Conservation (phyloP, 2,113 vertebrate genomes). For the Vidua chalybeata region DNA sequence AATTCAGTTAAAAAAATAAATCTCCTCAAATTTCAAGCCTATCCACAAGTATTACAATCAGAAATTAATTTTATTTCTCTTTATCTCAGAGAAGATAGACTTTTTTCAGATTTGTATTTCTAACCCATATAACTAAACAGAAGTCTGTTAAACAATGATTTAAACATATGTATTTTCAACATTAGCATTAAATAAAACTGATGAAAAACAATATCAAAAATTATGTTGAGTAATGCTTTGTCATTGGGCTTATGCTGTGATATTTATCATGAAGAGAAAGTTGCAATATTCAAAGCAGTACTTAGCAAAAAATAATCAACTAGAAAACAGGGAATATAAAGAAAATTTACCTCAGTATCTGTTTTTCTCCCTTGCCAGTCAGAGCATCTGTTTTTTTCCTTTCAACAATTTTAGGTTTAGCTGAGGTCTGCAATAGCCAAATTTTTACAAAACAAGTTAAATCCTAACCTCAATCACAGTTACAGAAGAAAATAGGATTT, state of each 20-base stretch:
- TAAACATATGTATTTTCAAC: neutral
- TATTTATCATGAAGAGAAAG: neutral
- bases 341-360: constrained; percentile 52
- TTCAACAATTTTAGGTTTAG: constrained; percentile 37
- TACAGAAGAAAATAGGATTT: neutral
- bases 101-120: neutral
- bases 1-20: neutral
- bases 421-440: constrained; percentile 56
- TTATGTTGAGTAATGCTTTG: neutral
- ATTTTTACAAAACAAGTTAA: constrained; percentile 26
- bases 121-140: neutral
- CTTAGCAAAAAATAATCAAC: neutral
- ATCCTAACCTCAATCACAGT: neutral
- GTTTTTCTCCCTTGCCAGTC: constrained; percentile 33
- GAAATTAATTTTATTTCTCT: neutral
- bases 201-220: neutral
- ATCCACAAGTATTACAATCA: neutral
- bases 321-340: neutral
- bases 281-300: neutral
- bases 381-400: constrained; percentile 6
- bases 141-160: neutral
- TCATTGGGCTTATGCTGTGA: neutral
- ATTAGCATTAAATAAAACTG: neutral
- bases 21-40: neutral
- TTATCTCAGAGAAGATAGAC: neutral